Evolutionary conservation across 2,888 invertebrate genomes (phyloP), one percentile per base, ranked within the genome.

Genomic region (Caenorhabditis sp.): DNA sequence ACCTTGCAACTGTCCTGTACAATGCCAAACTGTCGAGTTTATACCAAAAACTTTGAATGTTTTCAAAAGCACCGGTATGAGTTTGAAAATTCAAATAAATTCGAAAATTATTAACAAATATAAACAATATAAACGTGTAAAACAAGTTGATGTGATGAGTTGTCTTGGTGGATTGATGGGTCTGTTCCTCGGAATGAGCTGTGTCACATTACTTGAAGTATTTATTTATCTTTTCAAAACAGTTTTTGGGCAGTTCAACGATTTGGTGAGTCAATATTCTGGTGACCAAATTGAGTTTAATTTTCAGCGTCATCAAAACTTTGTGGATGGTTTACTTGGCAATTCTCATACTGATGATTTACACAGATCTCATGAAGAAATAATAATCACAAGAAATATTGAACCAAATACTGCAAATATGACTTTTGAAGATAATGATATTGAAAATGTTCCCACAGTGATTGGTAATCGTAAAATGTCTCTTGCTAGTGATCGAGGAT

Each of bases 181-280:
- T 12, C 64, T 83, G 19, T 83, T 83, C 63, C 77, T 83, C 24
- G 83, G 83, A 53, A 83, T 83, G 83, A 81, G 81, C 55, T 81
- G 81, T 54, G 67, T 83, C 5, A 83, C 83, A 3, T 62, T 83
- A 1, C 60, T 83, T 1, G 83, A 83, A 69, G 78, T 83, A 0
- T 81, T 83, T 36, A 75, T 83, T 51, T 83, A 78, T 43, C 60
- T 82, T 8, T 78, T 83, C 65, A 83, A 83, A 65, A 76, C 81
- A 0, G 73, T 82, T 36, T 81, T 78, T 74, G 83, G 83, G 23
- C 70, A 77, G 5, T 60, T 81, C 21, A 83, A 81, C 58, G 69
- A 73, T 37, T 62, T 62, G 43, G 71, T 71, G 12, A n/a, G 27
- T 23, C 21, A 53, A 23, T 12, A 10, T 24, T 14, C 8, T 55